Conservation (phyloP, 2,797 vertebrate genomes). For the Tragelaphus oryx region DNA sequence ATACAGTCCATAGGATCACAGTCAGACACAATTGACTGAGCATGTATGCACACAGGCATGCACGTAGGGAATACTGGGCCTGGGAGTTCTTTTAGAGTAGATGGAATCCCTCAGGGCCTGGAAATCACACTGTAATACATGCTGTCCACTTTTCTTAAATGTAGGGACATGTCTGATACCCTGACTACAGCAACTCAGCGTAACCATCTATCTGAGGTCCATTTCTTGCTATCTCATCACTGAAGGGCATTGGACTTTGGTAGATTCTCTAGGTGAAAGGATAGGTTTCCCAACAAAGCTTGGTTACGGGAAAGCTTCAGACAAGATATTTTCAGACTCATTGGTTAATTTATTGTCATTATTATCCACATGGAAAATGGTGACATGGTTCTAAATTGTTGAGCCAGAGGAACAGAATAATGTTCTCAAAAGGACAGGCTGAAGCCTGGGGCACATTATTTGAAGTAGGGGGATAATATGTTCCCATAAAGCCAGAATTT, state of each 20-base stretch:
- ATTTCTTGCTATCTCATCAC: neutral
- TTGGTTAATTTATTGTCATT: neutral
- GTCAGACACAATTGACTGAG: neutral
- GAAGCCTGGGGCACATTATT: neutral
- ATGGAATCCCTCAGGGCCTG: neutral
- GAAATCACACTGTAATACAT: neutral
- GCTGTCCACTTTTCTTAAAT: neutral
- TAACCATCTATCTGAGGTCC: neutral
- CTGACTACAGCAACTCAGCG: neutral
- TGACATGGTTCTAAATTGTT: neutral
- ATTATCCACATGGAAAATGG: neutral
- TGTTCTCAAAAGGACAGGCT: neutral
- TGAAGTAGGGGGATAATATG: neutral
- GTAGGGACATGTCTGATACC: neutral
- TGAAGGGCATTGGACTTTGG: neutral
- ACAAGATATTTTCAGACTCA: neutral
- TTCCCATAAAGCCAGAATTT: neutral
- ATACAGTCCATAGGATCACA: neutral
- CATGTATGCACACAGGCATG: neutral
- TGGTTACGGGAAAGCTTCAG: neutral
- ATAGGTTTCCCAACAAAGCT: neutral
- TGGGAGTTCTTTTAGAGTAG: neutral
- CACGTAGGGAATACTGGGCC: neutral
- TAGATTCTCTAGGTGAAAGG: neutral
- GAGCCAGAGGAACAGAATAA: neutral